Base-by-base conservation (phyloP, 1,140 invertebrate genomes). In the Heliconius hewitsoni region DNA sequence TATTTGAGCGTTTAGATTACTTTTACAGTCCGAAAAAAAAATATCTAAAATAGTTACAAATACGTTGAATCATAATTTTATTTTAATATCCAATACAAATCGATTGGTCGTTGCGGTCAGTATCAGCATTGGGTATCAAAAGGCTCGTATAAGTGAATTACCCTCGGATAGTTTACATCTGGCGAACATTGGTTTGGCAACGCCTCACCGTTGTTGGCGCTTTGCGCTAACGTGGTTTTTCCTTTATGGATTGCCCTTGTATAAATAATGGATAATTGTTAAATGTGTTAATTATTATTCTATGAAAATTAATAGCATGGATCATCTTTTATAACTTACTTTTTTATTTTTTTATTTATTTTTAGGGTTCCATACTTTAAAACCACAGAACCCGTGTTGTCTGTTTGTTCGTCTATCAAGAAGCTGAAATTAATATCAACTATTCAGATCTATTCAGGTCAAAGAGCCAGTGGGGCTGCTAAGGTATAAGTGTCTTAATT, bases 181-280 rank as follows among this genome's bases (percentile, higher is more conserved):
- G 84, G 84, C 79, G 82, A 77, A 81, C 84, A 81, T 78, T 52
- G 84, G 82, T 85, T 85, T 85, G 78, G 78, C 79, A 81, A 81
- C 79, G 75, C 79, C 72, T 77, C 75, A 76, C 80, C 77, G 82
- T 85, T 81, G 82, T 83, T 80, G 80, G 77, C 78, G 82, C 73
- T 85, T 78, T 74, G 73, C 75, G 84, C 82, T 83, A 81, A 82
- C 81, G 82, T 73, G 84, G 82, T 85, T 85, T 85, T 83, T 85
- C 82, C 76, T 82, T 84, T 85, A 85, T 82, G 78, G 78, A 73
- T 76, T 23, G 77, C 79, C 78, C 75, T 79, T 85, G 81, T 52
- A 76, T 72, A 75, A 81, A 77, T 60, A 74, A 81, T 71, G 57
- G 75, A 18, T 52, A 71, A 73, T 76, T 71, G 50, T 71, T 55